A percentile compares a stretch with the other conserved stretches of the same genome.
Evolutionary conservation across 2,797 vertebrate genomes (phyloP).

Genomic region (Coendou prehensilis): DNA sequence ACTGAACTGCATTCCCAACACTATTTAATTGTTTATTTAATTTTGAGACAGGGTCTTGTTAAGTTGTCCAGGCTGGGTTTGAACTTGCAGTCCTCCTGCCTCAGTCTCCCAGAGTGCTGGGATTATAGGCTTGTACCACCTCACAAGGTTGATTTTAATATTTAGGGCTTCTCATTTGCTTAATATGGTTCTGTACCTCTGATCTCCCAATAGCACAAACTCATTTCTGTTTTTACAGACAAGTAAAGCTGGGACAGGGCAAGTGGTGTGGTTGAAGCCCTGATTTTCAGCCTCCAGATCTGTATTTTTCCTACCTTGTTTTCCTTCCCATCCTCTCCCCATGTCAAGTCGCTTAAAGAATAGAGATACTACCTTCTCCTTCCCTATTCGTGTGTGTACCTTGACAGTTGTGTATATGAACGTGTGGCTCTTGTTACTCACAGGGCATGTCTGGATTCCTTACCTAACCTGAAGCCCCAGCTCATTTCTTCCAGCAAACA

Average conservation of each 20-base stretch:
- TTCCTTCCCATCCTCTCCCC: not conserved
- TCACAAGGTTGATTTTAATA: not conserved
- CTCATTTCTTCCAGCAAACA: not conserved
- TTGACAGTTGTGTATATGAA: fast-evolving
- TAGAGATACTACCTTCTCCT: not conserved
- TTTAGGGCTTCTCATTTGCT: not conserved
- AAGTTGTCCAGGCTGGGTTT: not conserved
- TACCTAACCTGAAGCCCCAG: not conserved
- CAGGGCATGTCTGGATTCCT: not conserved
- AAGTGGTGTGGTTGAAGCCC: not conserved
- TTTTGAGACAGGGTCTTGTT: not conserved
- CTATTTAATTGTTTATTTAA: not conserved
- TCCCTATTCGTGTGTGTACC: not conserved
- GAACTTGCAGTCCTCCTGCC: not conserved
- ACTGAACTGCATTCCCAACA: not conserved
- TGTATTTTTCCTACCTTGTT: not conserved
- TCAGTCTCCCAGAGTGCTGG: not conserved
- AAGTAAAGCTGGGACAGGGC: not conserved
- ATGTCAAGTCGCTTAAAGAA: not conserved
- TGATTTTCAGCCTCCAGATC: not conserved
- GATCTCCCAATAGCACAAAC: not conserved
- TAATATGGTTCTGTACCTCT: not conserved
- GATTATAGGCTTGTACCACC: not conserved
- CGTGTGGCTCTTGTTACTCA: fast-evolving
- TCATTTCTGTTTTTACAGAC: not conserved